Base-by-base conservation (phyloP, 2,113 vertebrate genomes). In the Hemiprocne comata region DNA sequence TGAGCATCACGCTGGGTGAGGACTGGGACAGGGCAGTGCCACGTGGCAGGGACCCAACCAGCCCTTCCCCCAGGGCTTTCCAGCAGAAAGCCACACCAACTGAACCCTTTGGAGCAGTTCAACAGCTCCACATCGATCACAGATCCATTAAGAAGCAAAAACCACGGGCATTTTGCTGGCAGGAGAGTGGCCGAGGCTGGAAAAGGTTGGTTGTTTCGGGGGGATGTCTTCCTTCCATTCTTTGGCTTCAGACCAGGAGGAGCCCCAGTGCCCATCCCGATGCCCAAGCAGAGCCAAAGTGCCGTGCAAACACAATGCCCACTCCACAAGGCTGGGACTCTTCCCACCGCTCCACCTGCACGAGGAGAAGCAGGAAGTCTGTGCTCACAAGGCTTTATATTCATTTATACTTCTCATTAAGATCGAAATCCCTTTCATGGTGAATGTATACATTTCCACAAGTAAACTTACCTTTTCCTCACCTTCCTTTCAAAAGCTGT, bases 181-280 rank as follows among this genome's bases (percentile, higher is more conserved):
- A 13, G 38, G 48, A 38, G 13, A 7, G 34, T 0, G 10, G 7
- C 8, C 2, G 19, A 53, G 13, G 36, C 46, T 14, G 46, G 19
- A 10, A 8, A 5, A 16, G 38, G 20, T 10, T 6, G 25, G 26
- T 17, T 25, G n/a, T 17, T 57, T 19, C 40, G 5, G 28, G 16
- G 31, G 24, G 24, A 11, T 42, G 46, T 3, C 44, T 15, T 9
- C 5, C 15, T 51, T 50, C 7, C 11, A 10, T 24, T 20, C 3
- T 13, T 36, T 19, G 57, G 33, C 36, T 31, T 64, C 17, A 11
- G 1, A 11, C 5, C 13, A 9, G 44, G 53, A 7, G 1, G 61
- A 23, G 4, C 5, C 34, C 29, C 2, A 0, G 42, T 3, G 61
- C 7, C 72, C 62, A 36, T 2, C 62, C 36, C 31, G 2, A 2